Conservation (phyloP, 2,113 vertebrate genomes). For the Marmota flaviventris region DNA sequence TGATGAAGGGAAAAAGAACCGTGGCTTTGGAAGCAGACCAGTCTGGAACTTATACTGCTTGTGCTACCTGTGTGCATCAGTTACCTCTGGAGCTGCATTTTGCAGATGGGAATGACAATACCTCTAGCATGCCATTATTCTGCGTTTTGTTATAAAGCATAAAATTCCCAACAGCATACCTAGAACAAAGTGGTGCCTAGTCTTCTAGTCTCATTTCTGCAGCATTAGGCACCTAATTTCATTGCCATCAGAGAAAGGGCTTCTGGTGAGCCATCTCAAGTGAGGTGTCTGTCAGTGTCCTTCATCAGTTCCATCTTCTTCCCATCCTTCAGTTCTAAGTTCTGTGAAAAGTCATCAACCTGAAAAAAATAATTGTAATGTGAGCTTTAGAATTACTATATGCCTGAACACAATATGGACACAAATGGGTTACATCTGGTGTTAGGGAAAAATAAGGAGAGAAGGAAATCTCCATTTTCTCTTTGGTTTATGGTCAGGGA, state of each 20-base stretch:
- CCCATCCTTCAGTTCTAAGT: conserved; percentile 10
- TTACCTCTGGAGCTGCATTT: neutral
- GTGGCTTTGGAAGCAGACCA: neutral
- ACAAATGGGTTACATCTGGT: conserved; percentile 65
- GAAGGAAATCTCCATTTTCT: conserved; percentile 51
- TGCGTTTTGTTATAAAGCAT: neutral
- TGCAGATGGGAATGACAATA: neutral
- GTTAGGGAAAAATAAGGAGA: neutral
- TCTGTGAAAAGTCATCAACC: conserved; percentile 61
- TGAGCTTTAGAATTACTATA: conserved; percentile 45
- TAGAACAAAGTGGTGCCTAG: neutral
- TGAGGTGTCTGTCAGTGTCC: conserved; percentile 5
- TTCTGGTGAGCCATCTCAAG: neutral
- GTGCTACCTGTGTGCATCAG: neutral
- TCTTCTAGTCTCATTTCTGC: neutral
- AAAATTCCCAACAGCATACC: neutral
- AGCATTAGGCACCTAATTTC: neutral
- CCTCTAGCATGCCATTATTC: neutral
- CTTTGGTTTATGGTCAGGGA: conserved; percentile 45
- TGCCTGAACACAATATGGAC: conserved; percentile 36
- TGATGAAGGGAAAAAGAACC: neutral
- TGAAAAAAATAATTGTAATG: conserved; percentile 55
- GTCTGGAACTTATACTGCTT: neutral
- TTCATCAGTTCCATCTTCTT: neutral
- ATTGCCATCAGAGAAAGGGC: no score